Base-by-base conservation (phyloP, 2,797 vertebrate species). In the Rhabdomys pumilio region DNA sequence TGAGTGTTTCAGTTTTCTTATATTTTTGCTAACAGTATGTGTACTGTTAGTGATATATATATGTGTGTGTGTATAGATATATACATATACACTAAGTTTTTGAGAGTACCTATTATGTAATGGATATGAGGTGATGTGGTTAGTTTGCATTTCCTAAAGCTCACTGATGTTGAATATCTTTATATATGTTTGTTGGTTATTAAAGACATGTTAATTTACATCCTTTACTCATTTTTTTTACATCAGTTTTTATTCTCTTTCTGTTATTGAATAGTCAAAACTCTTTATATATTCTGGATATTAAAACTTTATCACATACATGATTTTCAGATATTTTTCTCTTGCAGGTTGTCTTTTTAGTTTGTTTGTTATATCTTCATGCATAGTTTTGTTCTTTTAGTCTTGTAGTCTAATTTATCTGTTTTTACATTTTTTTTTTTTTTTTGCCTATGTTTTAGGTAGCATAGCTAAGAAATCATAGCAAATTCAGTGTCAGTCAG, bases 271-370 rank as follows among this genome's bases (percentile, higher is more conserved):
- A 8, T 89, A 53, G 53, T 83, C 57, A 69, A 6, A 69, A 44
- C 72, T 79, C 38, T 94, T 90, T 53, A 47, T 90, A 26, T 65
- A 59, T 83, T 92, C 67, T 89, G 17, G 57, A 38, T 95, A 79
- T 91, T 76, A 84, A 38, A 34, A n/a, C 24, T 20, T 75, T 84
- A 63, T 73, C 11, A 76, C 31, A 77, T 76, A 34, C 20, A 50
- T 65, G 9, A 86, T 82, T 92, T 94, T 47, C 44, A 94, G 26
- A 82, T 95, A 94, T 47, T 90, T 86, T 41, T 85, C 24, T 61
- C 67, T 59, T 34, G 0, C 44, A 86, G 6, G 34, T 73, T 91
- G 20, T 67, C 55, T 80, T 87, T 90, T 93, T 38, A 72, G n/a
- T 87, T 65, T 94, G 5, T 96, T 85, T 61, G 44, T 79, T 65